Conservation (phyloP, 2,113 vertebrate species). For the Pygathrix nemaeus region DNA sequence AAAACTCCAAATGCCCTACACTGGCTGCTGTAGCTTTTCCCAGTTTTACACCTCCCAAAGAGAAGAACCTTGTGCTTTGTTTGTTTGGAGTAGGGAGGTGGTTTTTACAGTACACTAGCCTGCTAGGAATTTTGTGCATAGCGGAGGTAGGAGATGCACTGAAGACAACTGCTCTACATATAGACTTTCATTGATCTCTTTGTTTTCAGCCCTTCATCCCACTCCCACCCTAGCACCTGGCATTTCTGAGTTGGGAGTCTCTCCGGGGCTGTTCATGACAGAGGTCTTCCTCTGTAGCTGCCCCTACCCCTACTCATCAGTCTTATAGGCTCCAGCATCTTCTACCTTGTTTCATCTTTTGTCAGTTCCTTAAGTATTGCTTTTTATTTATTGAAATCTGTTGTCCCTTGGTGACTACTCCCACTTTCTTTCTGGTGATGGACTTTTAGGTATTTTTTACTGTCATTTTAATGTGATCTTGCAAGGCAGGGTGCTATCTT, state of each 20-base stretch:
- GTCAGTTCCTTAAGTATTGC: neutral
- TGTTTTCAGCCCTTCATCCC: neutral
- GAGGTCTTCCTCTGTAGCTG: neutral
- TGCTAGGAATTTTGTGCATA: neutral
- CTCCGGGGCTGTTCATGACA: neutral
- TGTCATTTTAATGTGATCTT: neutral
- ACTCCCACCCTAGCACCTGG: neutral
- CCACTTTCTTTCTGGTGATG: neutral
- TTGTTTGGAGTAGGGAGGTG: neutral
- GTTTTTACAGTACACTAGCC: neutral
- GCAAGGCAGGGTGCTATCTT: neutral
- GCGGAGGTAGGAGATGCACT: neutral
- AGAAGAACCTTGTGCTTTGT: neutral
- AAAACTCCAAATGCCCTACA: neutral
- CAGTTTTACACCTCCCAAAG: neutral
- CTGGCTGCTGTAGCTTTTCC: neutral
- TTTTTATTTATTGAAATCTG: too few relatives aligned
- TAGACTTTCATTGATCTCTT: neutral
- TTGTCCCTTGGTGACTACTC: too few relatives aligned
- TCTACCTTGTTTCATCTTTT: neutral
- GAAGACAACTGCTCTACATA: neutral
- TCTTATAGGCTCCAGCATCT: neutral
- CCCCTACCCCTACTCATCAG: neutral
- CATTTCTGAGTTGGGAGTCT: neutral
- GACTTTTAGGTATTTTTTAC: neutral